Conservation (phyloP, 92 coral and sea anemone species). For the Pocillopora grandis region DNA sequence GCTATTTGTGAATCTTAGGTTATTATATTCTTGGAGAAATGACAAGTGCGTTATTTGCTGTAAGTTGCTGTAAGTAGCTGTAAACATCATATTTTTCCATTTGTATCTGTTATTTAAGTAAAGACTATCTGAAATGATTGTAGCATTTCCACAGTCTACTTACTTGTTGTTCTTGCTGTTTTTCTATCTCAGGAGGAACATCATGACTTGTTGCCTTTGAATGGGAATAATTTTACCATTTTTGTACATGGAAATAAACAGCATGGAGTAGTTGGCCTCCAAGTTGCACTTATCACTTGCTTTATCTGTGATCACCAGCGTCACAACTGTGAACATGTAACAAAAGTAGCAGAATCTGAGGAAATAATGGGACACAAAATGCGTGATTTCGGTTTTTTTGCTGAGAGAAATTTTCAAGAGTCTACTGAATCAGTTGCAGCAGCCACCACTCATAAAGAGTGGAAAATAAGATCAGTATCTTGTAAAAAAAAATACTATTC, state of each 20-base stretch:
- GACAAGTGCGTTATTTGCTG: too few species aligned
- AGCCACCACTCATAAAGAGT: too few species aligned
- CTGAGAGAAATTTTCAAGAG: conserved; percentile 7
- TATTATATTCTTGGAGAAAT: too few species aligned
- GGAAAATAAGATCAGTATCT: too few species aligned
- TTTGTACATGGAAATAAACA: neutral
- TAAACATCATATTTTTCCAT: too few species aligned
- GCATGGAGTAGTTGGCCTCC: conserved; percentile 31
- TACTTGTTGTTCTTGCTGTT: neutral
- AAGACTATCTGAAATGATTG: too few species aligned
- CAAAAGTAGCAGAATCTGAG: conserved; percentile 8
- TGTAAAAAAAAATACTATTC: too few species aligned
- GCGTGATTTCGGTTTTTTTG: conserved; percentile 34
- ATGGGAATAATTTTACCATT: neutral
- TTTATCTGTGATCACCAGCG: conserved; percentile 7
- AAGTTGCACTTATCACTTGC: neutral
- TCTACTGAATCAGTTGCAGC: neutral
- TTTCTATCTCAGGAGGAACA: neutral
- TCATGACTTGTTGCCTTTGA: neutral
- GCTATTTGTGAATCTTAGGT: too few species aligned
- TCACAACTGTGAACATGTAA: conserved; percentile 9
- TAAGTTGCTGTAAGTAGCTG: too few species aligned
- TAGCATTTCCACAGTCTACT: too few species aligned
- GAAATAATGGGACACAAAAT: neutral
- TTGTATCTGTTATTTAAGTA: too few species aligned